phyloP scores from a whole-genome alignment of 2,797 vertebrate genomes.

The Aulostomus chinensis region DNA sequence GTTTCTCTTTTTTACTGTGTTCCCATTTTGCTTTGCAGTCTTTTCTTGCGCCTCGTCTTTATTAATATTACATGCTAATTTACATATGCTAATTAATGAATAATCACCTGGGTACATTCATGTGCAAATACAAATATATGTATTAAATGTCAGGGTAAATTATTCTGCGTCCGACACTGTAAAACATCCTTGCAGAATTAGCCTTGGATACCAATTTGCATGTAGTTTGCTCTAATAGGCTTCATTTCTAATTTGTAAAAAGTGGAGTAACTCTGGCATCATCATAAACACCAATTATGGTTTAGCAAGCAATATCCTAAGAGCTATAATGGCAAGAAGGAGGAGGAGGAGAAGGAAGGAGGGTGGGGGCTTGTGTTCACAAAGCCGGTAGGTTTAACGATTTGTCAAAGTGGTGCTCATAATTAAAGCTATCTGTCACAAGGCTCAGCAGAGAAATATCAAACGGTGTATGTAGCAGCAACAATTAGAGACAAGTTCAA shows the following conservation, averaged over 20 bases:
- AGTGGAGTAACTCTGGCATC: conserved; percentile 75
- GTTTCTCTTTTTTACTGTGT: conserved; percentile 58
- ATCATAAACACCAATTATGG: conserved; percentile 79
- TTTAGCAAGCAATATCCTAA: conserved; percentile 66
- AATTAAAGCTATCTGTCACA: conserved; percentile 78
- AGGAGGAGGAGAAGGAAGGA: conserved; percentile 34
- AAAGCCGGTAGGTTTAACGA: conserved; percentile 60
- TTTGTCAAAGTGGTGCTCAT: conserved; percentile 72
- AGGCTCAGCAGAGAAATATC: conserved; percentile 61
- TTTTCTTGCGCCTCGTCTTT: conserved; percentile 56
- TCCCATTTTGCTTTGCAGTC: conserved; percentile 53
- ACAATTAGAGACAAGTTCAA: conserved; percentile 72
- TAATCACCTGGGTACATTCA: conserved; percentile 81
- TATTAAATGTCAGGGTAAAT: conserved; percentile 69
- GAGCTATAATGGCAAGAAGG: conserved; percentile 63
- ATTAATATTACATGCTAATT: conserved; percentile 77
- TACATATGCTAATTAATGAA: conserved; percentile 80
- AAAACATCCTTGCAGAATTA: conserved; percentile 70
- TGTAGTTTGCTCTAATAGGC: conserved; percentile 75
- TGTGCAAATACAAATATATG: conserved; percentile 79
- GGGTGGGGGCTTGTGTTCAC: conserved; percentile 33
- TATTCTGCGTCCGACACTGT: conserved; percentile 64
- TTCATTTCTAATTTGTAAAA: conserved; percentile 75
- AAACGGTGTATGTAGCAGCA: conserved; percentile 52
- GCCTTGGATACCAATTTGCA: conserved; percentile 77